A percentile compares a stretch with the other conserved stretches of the same genome.
phyloP scores from a whole-genome alignment of 2,113 vertebrate species.

The Butorides virescens region DNA sequence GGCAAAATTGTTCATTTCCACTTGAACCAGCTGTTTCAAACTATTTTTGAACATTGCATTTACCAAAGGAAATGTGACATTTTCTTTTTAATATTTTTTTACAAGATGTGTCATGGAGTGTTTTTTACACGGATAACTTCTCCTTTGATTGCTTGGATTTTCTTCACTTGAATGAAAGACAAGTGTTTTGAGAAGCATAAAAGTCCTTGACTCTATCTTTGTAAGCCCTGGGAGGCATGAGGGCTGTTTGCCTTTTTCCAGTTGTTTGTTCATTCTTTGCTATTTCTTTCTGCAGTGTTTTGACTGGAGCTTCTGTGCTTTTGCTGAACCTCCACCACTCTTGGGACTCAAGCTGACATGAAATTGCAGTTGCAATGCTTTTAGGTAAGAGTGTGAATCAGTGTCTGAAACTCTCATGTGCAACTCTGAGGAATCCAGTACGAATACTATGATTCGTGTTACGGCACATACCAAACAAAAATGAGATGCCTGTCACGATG shows the following conservation, averaged over 20 bases:
- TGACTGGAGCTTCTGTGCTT: not conserved
- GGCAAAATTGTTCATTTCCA: conserved; percentile 56
- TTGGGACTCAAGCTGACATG: not conserved
- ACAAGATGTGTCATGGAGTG: not conserved
- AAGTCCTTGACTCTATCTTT: not conserved
- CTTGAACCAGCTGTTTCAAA: conserved; percentile 54
- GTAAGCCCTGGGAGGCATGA: not conserved
- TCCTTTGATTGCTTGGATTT: conserved; percentile 2
- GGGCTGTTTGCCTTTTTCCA: not conserved
- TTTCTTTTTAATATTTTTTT: not conserved
- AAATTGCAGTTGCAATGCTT: not conserved
- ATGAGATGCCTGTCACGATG: not conserved
- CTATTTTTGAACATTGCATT: conserved; percentile 8
- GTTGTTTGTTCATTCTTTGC: not conserved
- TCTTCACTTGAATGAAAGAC: not conserved
- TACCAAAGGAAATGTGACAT: conserved; percentile 47
- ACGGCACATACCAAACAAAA: not conserved
- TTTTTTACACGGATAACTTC: conserved; percentile 50
- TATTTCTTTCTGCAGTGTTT: not conserved
- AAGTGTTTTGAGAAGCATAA: not conserved
- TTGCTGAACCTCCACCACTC: not conserved
- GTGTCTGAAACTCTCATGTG: not conserved
- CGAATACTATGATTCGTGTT: not conserved
- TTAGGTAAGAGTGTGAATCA: not conserved
- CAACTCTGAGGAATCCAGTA: not conserved